These are phyloP conservation scores for Dichetophora obliterata DNA, from an alignment of 2,888 invertebrate genomes.

Conservation along the genomic window DNA sequence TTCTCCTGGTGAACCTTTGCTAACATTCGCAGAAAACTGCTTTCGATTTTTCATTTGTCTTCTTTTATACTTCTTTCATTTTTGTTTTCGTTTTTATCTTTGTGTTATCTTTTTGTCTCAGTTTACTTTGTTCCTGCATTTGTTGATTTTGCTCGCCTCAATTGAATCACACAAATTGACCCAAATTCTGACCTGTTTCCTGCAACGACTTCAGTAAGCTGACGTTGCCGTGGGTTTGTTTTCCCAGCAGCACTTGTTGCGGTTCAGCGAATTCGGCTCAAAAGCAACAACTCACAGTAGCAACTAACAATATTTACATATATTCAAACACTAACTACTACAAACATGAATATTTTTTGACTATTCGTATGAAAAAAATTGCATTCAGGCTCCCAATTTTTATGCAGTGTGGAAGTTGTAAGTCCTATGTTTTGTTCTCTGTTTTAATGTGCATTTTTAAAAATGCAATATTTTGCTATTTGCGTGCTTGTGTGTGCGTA, in stretches of 20 bases:
- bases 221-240: constrained; percentile 13
- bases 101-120: neutral
- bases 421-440: too few relatives aligned
- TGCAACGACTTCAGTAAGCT: neutral
- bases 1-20: too few relatives aligned
- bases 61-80: neutral
- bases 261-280: constrained; percentile 11
- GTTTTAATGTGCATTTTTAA: too few relatives aligned
- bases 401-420: too few relatives aligned
- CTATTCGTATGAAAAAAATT: neutral
- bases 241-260: constrained; percentile 30
- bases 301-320: neutral
- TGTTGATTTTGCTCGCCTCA: neutral
- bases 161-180: constrained; percentile 5
- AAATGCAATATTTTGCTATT: too few relatives aligned
- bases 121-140: neutral
- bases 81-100: neutral
- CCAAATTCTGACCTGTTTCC: constrained; percentile 5
- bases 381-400: neutral
- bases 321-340: neutral
- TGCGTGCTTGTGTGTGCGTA: neutral
- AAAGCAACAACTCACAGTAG: neutral
- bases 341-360: neutral
- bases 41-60: too few relatives aligned
- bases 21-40: too few relatives aligned